Percentiles rank a stretch among this genome's conserved stretches.
These are phyloP conservation scores for Eubasilissa splendida DNA, from an alignment of 2,888 invertebrate species.

Conservation along the genomic window DNA sequence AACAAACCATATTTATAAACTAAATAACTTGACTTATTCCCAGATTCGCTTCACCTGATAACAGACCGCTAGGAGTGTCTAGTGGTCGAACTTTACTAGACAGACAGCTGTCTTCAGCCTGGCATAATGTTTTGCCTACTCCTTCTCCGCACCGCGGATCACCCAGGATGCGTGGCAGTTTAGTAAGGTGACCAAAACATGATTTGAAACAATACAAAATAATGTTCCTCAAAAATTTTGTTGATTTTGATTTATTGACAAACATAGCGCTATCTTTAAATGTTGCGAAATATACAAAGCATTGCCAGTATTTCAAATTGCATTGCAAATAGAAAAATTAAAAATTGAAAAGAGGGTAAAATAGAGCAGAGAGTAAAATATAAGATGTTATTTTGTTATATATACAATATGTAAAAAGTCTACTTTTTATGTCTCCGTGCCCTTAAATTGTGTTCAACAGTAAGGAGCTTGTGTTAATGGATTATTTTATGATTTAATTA, in stretches of 20 bases:
- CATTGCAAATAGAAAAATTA: too few relatives aligned
- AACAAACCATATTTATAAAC: neutral
- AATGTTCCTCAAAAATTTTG: neutral
- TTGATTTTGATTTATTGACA: neutral
- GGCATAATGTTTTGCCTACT: conserved; percentile 52
- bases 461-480: too few relatives aligned
- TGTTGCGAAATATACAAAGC: too few relatives aligned
- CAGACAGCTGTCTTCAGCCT: conserved; percentile 49
- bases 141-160: conserved; percentile 25
- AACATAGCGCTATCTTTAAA: too few relatives aligned
- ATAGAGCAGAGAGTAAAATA: too few relatives aligned
- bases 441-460: too few relatives aligned
- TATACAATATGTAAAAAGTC: too few relatives aligned
- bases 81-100: conserved; percentile 40
- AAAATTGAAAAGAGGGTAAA: too few relatives aligned
- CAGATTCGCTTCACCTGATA: conserved; percentile 48
- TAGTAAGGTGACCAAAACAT: conserved; percentile 52
- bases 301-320: too few relatives aligned
- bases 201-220: neutral
- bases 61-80: conserved; percentile 41
- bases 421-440: too few relatives aligned
- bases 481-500: too few relatives aligned
- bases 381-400: too few relatives aligned
- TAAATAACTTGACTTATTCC: neutral
- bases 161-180: conserved; percentile 50